Conservation (phyloP, 2,113 vertebrate genomes). For the Ptilonorhynchus violaceus region DNA sequence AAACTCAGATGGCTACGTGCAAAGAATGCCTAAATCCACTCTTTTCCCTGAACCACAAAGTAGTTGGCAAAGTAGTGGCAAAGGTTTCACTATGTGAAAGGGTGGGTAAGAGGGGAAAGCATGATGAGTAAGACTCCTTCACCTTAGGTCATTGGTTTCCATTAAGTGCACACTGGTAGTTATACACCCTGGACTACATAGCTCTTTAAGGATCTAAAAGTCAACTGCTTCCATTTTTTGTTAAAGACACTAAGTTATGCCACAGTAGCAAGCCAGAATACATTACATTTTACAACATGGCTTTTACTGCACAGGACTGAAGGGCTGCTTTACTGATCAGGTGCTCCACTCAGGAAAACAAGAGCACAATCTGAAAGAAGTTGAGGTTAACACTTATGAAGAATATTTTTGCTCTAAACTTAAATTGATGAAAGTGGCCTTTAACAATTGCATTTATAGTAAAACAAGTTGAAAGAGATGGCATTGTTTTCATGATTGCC, state of each 20-base stretch:
- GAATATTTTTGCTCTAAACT: not conserved
- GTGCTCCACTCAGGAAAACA: not conserved
- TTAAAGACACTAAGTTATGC: not conserved
- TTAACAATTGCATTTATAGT: not conserved
- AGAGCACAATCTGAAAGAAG: not conserved
- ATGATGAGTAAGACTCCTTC: not conserved
- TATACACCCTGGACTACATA: not conserved
- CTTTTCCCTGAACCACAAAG: not conserved
- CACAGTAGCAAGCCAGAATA: not conserved
- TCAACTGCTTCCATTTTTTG: not conserved
- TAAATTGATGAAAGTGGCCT: not conserved
- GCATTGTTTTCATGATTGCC: not conserved
- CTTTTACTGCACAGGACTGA: not conserved
- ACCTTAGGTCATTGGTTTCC: not conserved
- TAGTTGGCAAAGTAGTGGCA: not conserved
- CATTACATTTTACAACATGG: not conserved
- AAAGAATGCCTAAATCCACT: not conserved
- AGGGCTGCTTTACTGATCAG: not conserved
- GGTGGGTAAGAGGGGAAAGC: not conserved
- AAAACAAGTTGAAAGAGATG: not conserved
- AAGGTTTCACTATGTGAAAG: not conserved
- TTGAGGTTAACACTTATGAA: not conserved
- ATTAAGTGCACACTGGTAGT: not conserved
- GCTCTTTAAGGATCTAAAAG: not conserved
- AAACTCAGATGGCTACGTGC: not conserved